Base-by-base conservation (phyloP, 2,888 invertebrate species). In the Apeira syringaria region DNA sequence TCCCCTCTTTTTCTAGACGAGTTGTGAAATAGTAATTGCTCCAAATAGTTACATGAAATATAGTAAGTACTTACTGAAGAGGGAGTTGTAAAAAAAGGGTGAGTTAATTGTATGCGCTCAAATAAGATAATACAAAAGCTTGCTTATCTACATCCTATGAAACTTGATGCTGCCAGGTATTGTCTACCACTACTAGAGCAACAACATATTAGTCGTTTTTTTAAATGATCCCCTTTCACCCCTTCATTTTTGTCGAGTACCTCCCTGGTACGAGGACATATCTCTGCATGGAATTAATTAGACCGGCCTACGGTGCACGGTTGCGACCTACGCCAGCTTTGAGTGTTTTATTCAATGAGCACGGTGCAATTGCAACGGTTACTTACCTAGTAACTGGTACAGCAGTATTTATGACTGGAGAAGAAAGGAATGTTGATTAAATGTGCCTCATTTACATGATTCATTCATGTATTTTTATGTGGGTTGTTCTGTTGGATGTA, bases 271-370 rank as follows among this genome's bases (percentile, higher is more conserved):
- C 5, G 8, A 29, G 37, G 32, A 33, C 24, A 41, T 41, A 44
- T 39, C 34, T 39, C 30, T 30, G 45, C 38, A 26, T 73, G 72
- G 81, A 79, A 87, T 87, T 82, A 80, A 86, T 85, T 80, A 80
- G 68, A 61, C 59, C 64, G 54, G 61, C 55, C 41, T 52, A 47
- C 32, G 32, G 28, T 8, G 25, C 35, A 27, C 28, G 34, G 31
- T 31, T 28, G 44, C 42, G 53, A 49, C 52, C 44, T 47, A 41
- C 33, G 45, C 34, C 22, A 37, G 27, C 35, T 50, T 44, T 27
- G 38, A 41, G 40, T 29, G 43, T 22, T 40, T 47, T 44, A 41
- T 49, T 44, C 36, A 39, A 39, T 44, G 40, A 33, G 26, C 34
- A 17, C 18, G 25, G 10, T 2, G 27, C 29, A 26, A 41, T 36